Conservation (phyloP, 53 echinoderm and acorn worm genomes). For the Echinometra lucunter region DNA sequence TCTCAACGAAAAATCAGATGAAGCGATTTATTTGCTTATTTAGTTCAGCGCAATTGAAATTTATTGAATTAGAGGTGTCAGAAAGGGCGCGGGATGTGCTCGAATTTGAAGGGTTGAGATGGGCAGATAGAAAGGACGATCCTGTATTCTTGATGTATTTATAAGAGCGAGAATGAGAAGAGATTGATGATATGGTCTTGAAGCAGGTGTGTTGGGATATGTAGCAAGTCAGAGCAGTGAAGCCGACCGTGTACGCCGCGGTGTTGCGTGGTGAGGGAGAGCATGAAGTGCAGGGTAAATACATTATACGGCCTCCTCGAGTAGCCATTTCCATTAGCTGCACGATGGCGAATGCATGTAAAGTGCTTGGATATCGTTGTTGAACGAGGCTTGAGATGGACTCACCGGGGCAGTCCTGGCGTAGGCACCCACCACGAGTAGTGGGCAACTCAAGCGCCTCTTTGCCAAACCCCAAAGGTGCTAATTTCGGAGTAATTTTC, state of each 20-base stretch:
- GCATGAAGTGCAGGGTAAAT: constrained; percentile 63
- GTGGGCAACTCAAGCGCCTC: constrained; percentile 71
- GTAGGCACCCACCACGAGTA: constrained; percentile 23
- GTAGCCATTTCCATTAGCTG: constrained; percentile 68
- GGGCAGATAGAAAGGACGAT: constrained; percentile 35
- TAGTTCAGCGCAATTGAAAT: constrained; percentile 70
- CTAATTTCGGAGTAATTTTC: constrained; percentile 71
- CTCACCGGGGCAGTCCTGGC: constrained; percentile 63
- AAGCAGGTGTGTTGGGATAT: constrained; percentile 65
- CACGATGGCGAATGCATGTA: constrained; percentile 64
- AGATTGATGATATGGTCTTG: neutral
- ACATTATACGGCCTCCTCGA: constrained; percentile 67
- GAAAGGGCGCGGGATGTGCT: constrained; percentile 39
- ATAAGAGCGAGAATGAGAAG: constrained; percentile 29
- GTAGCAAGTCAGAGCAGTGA: constrained; percentile 64
- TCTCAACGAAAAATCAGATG: constrained; percentile 46
- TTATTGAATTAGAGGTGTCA: constrained; percentile 66
- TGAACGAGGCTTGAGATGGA: constrained; percentile 65
- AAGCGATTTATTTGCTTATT: constrained; percentile 68
- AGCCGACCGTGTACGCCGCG: constrained; percentile 32
- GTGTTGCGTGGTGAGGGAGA: constrained; percentile 28
- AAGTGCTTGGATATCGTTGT: constrained; percentile 72
- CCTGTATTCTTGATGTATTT: constrained; percentile 39
- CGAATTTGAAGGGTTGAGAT: constrained; percentile 55
- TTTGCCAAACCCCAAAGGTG: constrained; percentile 70